Base-by-base conservation (phyloP, 2,113 vertebrate genomes). In the Mormyrus iriodes region DNA sequence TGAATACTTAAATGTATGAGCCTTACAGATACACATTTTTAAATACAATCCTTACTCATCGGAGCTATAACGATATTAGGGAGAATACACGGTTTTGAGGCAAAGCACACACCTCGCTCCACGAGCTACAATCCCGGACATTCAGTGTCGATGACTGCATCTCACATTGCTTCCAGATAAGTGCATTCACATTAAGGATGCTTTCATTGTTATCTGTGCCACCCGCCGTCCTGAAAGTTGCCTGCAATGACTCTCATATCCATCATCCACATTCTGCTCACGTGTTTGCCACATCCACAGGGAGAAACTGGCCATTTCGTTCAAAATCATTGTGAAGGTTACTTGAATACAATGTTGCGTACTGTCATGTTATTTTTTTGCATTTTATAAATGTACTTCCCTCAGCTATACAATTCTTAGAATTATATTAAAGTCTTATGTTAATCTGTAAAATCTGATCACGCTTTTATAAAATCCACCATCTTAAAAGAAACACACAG, bases 401-500 rank as follows among this genome's bases (percentile, higher is more conserved):
- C 17, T 39, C 58, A 87, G 51, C 52, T 58, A 35, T 85, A 51
- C 5, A 39, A 35, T 55, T 27, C 42, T 61, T 87, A 65, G 35
- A 44, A 44, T 35, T 19, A 88, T 52, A 49, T 83, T 21, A 55
- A 55, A 76, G 31, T 21, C 55, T 61, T 44, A 55, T 53, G 48
- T 55, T 42, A 88, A 83, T 24, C 69, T 52, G 27, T 53, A 19
- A 51, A 51, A 51, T 49, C 9, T 52, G 48, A 87, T 76, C 76
- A 65, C 82, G 46, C 85, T 88, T 83, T 87, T 84, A 95, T 95
- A 94, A 48, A 88, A 95, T 91, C 94, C 95, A 95, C 94, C 95
- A 92, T 94, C 94, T 93, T 95, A 95, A 95, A 95, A 97, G 96
- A 97, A 96, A 96, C 94, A 96, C 94, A 96, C 94, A 92, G 95